Evolutionary conservation across 2,888 invertebrate species (phyloP).

Genomic region (Machimus rusticus): DNA sequence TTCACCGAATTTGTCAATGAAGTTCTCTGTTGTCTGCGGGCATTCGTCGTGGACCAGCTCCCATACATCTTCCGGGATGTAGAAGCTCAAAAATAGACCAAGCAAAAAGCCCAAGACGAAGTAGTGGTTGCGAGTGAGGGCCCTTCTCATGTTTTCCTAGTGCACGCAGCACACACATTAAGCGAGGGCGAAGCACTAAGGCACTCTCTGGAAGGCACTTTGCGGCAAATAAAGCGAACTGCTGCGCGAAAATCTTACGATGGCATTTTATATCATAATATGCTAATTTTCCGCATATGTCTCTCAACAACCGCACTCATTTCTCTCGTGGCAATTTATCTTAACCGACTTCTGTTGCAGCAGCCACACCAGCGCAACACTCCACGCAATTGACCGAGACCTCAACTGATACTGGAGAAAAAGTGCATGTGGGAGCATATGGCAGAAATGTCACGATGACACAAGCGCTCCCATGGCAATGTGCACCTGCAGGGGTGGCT

Average conservation of each 20-base stretch:
- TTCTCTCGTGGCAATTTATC: neutral
- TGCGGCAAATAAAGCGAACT: neutral
- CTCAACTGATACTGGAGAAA: neutral
- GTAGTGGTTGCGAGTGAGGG: constrained; percentile 60
- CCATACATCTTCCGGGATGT: constrained; percentile 60
- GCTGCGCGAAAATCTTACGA: neutral
- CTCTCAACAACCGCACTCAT: neutral
- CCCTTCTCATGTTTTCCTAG: constrained; percentile 56
- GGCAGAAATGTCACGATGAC: neutral
- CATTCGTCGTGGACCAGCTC: constrained; percentile 62
- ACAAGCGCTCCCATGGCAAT: neutral
- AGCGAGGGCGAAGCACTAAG: constrained; percentile 15
- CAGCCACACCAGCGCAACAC: neutral
- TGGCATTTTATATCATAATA: constrained; percentile 27
- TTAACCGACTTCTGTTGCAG: neutral
- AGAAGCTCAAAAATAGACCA: constrained; percentile 60
- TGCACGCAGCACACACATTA: neutral
- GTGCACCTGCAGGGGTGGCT: neutral
- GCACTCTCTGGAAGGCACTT: constrained; percentile 16
- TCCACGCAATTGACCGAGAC: neutral
- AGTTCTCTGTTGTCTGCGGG: constrained; percentile 60
- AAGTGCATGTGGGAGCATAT: neutral
- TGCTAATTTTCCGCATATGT: neutral
- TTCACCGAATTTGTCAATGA: constrained; percentile 61
- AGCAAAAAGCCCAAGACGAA: constrained; percentile 60